Percentiles rank a stretch among this genome's conserved stretches.
These are phyloP conservation scores for Lontra canadensis DNA, from an alignment of 2,113 vertebrate genomes.

Conservation along the genomic window DNA sequence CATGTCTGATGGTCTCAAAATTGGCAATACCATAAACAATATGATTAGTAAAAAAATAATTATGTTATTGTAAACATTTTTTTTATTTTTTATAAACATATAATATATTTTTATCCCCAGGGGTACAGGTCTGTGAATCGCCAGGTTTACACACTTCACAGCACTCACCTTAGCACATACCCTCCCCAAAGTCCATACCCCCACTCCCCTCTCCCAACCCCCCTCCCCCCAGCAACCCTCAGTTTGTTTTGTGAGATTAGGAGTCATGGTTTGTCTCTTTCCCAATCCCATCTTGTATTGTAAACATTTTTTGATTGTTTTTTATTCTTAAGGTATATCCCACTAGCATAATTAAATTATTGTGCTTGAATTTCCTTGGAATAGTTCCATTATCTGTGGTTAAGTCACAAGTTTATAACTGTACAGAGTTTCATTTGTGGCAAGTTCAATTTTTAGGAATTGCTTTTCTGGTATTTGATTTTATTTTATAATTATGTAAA, in stretches of 20 bases:
- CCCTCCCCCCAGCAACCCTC: no score
- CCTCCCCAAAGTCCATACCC: no score
- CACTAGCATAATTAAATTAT: neutral
- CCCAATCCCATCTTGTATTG: neutral
- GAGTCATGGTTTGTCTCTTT: no score
- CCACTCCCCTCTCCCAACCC: no score
- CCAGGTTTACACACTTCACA: no score
- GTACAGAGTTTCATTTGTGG: neutral
- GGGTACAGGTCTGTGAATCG: no score
- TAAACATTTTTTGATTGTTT: neutral
- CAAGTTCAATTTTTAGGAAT: neutral
- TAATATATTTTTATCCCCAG: no score
- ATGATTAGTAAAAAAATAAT: neutral
- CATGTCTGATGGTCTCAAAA: neutral
- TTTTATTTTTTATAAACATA: neutral
- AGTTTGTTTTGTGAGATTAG: no score
- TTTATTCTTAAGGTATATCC: neutral
- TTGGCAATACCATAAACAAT: neutral
- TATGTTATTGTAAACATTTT: neutral
- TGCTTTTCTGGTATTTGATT: neutral
- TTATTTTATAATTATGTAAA: neutral
- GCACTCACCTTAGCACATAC: no score
- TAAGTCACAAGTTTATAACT: neutral
- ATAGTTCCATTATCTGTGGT: neutral
- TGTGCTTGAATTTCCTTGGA: neutral